These are phyloP conservation scores for Notothenia coriiceps DNA, from an alignment of 2,113 vertebrate genomes.

Conservation along the genomic window DNA sequence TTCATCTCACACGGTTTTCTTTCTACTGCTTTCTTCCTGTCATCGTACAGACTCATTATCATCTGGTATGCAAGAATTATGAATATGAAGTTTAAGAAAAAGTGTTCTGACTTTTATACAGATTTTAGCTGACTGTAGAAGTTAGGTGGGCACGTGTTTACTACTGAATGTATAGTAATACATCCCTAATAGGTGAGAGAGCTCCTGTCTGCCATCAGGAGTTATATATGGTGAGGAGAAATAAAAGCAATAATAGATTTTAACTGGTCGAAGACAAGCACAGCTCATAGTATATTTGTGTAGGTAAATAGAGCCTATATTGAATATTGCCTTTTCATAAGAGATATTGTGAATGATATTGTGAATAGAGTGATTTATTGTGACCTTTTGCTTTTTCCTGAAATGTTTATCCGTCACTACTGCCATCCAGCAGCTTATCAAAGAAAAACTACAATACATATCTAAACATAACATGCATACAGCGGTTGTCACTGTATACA, in stretches of 20 bases:
- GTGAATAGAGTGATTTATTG: not conserved
- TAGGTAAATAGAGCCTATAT: conserved; percentile 33
- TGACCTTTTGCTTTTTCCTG: conserved; percentile 7
- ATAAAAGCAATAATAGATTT: conserved; percentile 72
- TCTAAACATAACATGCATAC: not conserved
- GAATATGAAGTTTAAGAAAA: conserved; percentile 14
- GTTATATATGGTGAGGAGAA: not conserved
- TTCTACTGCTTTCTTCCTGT: not conserved
- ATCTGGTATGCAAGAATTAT: conserved; percentile 4
- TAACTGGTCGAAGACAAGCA: conserved; percentile 62
- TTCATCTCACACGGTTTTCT: not conserved
- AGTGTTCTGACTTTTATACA: conserved; percentile 8
- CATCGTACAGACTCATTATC: conserved; percentile 1
- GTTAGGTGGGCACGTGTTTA: conserved; percentile 34
- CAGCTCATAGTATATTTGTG: conserved; percentile 57
- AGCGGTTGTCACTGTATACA: conserved; percentile 3
- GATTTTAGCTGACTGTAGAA: conserved; percentile 11
- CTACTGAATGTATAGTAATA: conserved; percentile 61
- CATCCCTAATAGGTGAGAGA: conserved; percentile 14
- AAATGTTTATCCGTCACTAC: conserved; percentile 45
- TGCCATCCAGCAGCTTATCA: conserved; percentile 42
- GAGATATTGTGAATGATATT: conserved; percentile 20
- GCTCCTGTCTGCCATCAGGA: conserved; percentile 1
- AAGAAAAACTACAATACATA: conserved; percentile 23
- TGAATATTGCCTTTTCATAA: conserved; percentile 34